Percentiles rank a stretch among this genome's conserved stretches.
phyloP scores from a whole-genome alignment of 2,113 vertebrate species.

The Lonchura striata region DNA sequence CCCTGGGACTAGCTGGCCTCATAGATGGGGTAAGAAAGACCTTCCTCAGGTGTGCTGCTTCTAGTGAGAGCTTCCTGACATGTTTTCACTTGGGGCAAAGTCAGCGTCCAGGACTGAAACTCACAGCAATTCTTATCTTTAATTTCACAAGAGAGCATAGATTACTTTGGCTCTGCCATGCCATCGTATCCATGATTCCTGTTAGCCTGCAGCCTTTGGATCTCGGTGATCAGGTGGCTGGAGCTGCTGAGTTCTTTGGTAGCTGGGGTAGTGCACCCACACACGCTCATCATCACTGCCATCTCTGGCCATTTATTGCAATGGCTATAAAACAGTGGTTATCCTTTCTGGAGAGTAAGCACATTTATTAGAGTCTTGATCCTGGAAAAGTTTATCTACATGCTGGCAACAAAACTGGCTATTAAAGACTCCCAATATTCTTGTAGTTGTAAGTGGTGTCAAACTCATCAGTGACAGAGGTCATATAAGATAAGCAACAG shows the following conservation, averaged over 20 bases:
- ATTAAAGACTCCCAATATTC: background rate
- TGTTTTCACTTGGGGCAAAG: background rate
- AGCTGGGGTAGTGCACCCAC: background rate
- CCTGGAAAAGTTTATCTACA: background rate
- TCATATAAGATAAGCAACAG: background rate
- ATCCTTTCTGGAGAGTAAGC: background rate
- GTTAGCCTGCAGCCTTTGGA: background rate
- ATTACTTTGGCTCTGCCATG: background rate
- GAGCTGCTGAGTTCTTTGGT: background rate
- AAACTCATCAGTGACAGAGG: background rate
- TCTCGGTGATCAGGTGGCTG: background rate
- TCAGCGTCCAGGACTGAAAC: background rate
- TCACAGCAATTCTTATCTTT: background rate
- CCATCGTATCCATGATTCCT: fast-evolving
- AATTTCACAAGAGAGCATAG: background rate
- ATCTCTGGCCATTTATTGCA: background rate
- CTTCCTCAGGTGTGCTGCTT: background rate
- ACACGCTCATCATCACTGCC: fast-evolving
- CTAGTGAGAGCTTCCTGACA: background rate
- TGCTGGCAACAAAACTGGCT: background rate
- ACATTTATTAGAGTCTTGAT: background rate
- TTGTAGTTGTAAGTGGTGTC: background rate
- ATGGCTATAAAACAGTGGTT: background rate
- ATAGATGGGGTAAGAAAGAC: background rate
- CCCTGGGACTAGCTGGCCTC: background rate